Base-by-base conservation (phyloP, 2,113 vertebrate genomes). In the Sylvia atricapilla region DNA sequence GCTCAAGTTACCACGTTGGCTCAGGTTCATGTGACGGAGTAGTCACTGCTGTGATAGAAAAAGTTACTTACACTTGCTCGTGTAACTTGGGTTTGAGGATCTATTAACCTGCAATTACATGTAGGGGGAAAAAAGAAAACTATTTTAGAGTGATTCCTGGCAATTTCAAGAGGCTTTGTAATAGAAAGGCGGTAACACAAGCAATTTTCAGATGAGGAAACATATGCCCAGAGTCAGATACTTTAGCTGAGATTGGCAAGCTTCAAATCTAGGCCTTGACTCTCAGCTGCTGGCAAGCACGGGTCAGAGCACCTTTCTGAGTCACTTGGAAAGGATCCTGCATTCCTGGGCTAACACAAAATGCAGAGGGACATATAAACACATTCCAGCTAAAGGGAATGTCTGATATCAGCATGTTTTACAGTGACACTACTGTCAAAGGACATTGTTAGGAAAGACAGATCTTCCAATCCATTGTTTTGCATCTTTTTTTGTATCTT, bases 61-160 rank as follows among this genome's bases (percentile, higher is more conserved):
- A 41, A 67, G 53, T 75, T 95, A 99, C 99, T 99, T 98, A 99
- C 99, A 11, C 97, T 98, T 96, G 98, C 98, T 96, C 98, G 98
- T 35, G 98, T 99, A 50, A 99, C 99, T 97, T 99, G 99, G 39
- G 99, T 99, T 94, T 99, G 99, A 87, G 99, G 99, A 94, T 99
- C 99, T 92, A 99, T 99, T 97, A 99, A 97, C 97, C 99, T 99
- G 96, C 56, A 95, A 83, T 94, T 77, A 25, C 18, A 53, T 52
- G 47, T 13, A 23, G 33, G 43, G 49, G 2, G 6, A 19, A 55
- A 53, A 23, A 69, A 44, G 7, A 6, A 47, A 33, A 37, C 31
- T 13, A 31, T 58, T 89, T 85, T 53, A 73, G 31, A 83, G 31
- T 5, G 5, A 68, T 39, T 84, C 31, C 11, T 21, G 35, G 17